Base-by-base conservation (phyloP, 2,888 invertebrate species). In the Andrena fulva region DNA sequence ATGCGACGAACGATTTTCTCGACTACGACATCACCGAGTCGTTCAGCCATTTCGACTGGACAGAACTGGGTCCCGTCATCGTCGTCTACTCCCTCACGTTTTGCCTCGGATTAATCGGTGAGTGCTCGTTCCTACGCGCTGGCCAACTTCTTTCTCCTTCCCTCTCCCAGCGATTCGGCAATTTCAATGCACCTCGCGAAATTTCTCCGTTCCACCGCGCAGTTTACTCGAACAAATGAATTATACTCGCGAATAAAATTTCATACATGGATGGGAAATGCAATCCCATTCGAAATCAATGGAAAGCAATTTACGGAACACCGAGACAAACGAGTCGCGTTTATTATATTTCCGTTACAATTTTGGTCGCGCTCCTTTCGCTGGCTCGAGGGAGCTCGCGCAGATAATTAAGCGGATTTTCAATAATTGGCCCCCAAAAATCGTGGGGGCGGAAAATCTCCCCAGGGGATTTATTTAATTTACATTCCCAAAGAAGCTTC, bases 61-160 rank as follows among this genome's bases (percentile, higher is more conserved):
- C 92, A 10, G 96, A 96, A 92, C 92, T 96, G 71, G 92, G 94
- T 48, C 96, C 96, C 0, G 95, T 95, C 5, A 94, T 95, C 20
- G 91, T 95, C 27, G 94, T 96, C 60, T 96, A 96, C 92, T 94
- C 95, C 8, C 90, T 96, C 33, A 96, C 96, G 2, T 95, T 96
- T 87, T 91, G 96, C 70, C 92, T 96, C 50, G 96, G 96, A 50
- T 93, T 96, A 59, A 94, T 95, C 42, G 96, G 96, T 85, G 95
- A 96, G 91, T 85, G 35, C 16, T 6, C 29, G 10, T 66, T 59
- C 24, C 0, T 54, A 20, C 6, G 12, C 31, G 7, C 7, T 1
- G 12, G 42, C 6, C 8, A 52, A 52, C 2, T 20, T 52, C 12
- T 42, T 7, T n/a, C 52, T 2, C 52, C 20, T n/a, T 50, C n/a